These are phyloP conservation scores for Metopia argyrocephala DNA, from an alignment of 2,888 invertebrate species.

Conservation along the genomic window DNA sequence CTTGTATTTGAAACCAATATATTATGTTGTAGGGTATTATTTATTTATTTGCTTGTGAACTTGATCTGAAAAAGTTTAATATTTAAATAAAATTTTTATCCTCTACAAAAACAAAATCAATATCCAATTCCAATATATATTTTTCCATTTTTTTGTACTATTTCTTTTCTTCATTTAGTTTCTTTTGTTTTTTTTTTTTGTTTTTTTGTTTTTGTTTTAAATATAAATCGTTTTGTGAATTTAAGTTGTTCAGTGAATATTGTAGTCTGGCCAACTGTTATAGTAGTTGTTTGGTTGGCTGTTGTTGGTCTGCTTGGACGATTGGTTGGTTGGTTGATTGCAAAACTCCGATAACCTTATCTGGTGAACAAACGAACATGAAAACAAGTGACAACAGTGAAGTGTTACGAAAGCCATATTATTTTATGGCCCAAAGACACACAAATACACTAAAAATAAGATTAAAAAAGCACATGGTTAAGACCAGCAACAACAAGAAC, in stretches of 20 bases:
- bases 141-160: not conserved
- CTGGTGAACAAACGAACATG: conserved; percentile 57
- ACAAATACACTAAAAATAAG: not conserved
- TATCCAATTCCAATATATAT: too few relatives aligned
- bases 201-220: conserved; percentile 3
- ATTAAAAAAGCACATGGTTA: not conserved
- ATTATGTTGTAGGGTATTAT: too few relatives aligned
- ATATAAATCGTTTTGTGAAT: conserved; percentile 46
- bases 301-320: conserved; percentile 10
- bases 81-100: too few relatives aligned
- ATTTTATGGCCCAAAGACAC: conserved; percentile 49
- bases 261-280: not conserved
- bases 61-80: too few relatives aligned
- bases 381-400: conserved; percentile 62
- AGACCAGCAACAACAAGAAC: not conserved
- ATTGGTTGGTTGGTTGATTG: conserved; percentile 50
- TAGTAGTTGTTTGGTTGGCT: not conserved
- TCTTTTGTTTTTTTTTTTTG: not conserved
- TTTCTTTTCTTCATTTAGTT: too few relatives aligned
- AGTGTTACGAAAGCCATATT: conserved; percentile 63
- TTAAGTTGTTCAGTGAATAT: conserved; percentile 58
- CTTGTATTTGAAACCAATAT: too few relatives aligned
- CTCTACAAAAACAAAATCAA: too few relatives aligned
- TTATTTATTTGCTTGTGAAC: too few relatives aligned
- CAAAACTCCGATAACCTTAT: conserved; percentile 59